A percentile compares a stretch with the other conserved stretches of the same genome.
Conservation (phyloP, 1,140 invertebrate genomes). For the Drosophila repleta region DNA sequence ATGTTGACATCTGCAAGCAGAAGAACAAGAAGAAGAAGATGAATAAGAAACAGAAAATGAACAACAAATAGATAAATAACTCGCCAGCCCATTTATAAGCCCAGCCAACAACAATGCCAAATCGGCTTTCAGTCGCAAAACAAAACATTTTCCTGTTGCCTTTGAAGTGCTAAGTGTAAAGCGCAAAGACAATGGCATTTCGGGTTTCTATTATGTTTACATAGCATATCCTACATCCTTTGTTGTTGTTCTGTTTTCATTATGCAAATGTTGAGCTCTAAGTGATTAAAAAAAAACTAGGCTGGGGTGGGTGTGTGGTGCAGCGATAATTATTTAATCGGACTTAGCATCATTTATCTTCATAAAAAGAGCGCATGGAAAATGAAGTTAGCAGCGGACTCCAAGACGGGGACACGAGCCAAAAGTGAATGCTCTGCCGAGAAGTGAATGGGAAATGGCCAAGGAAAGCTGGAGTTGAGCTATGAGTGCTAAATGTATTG, state of each 20-base stretch:
- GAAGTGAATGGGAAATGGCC: background rate
- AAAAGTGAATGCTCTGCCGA: background rate
- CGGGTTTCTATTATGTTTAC: conserved; percentile 33
- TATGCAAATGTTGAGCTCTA: conserved; percentile 66
- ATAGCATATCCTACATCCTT: conserved; percentile 6
- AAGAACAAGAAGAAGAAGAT: too few relatives aligned
- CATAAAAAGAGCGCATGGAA: conserved; percentile 53
- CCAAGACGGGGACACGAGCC: conserved; percentile 39
- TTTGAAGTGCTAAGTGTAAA: conserved; percentile 59
- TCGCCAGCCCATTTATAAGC: conserved; percentile 14
- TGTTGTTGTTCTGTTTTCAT: conserved; percentile 60
- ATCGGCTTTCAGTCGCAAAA: conserved; percentile 40
- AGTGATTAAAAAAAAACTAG: conserved; percentile 56
- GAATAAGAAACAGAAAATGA: conserved; percentile 18
- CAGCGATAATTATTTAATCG: conserved; percentile 65
- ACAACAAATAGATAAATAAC: conserved; percentile 20
- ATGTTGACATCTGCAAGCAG: conserved; percentile 87
- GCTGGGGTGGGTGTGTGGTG: conserved; percentile 6
- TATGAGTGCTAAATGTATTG: too few relatives aligned
- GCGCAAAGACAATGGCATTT: conserved; percentile 40
- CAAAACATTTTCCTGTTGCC: conserved; percentile 31
- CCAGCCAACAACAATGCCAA: conserved; percentile 15
- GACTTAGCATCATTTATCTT: conserved; percentile 74
- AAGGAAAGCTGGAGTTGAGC: too few relatives aligned
- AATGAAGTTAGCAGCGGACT: conserved; percentile 27